Conservation (phyloP, 2,797 vertebrate species). For the Typhlichthys subterraneus region DNA sequence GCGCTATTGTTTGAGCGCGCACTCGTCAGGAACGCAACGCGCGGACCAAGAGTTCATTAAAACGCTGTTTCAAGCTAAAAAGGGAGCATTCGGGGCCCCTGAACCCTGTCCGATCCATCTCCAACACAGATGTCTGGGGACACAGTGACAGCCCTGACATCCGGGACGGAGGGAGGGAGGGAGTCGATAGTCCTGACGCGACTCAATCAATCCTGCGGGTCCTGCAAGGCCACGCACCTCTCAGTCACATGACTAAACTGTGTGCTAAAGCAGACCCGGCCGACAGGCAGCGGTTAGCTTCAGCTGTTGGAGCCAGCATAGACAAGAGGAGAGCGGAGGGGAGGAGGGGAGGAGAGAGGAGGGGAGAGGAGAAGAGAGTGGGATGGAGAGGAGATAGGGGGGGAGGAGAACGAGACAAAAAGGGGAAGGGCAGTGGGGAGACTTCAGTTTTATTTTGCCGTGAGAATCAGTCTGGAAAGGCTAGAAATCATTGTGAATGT, state of each 20-base stretch:
- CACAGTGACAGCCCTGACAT: conserved; percentile 17
- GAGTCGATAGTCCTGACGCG: conserved; percentile 56
- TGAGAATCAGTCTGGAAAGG: too few relatives aligned
- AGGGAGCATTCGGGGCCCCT: not conserved
- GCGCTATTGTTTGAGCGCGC: too few relatives aligned
- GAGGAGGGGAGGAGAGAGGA: conserved; percentile 25
- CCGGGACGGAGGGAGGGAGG: not conserved
- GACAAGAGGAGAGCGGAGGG: conserved; percentile 39
- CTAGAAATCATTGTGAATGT: too few relatives aligned
- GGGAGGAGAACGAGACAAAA: conserved; percentile 9
- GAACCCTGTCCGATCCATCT: conserved; percentile 1
- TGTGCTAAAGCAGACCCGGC: not conserved
- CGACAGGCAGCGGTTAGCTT: not conserved
- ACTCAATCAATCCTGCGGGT: conserved; percentile 49
- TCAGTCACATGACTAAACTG: conserved; percentile 44
- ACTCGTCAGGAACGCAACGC: too few relatives aligned
- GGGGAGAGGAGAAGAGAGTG: conserved; percentile 34
- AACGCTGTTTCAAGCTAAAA: conserved; percentile 18
- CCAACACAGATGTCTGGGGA: conserved; percentile 6
- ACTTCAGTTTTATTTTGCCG: too few relatives aligned
- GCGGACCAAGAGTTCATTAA: conserved; percentile 28
- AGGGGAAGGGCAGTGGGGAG: conserved; percentile 39
- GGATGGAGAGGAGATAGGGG: conserved; percentile 45
- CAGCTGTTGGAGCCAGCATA: conserved; percentile 7
- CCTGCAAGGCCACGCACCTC: conserved; percentile 9